phyloP scores from a whole-genome alignment of 1,140 invertebrate species.

The Piezodorus guildinii region DNA sequence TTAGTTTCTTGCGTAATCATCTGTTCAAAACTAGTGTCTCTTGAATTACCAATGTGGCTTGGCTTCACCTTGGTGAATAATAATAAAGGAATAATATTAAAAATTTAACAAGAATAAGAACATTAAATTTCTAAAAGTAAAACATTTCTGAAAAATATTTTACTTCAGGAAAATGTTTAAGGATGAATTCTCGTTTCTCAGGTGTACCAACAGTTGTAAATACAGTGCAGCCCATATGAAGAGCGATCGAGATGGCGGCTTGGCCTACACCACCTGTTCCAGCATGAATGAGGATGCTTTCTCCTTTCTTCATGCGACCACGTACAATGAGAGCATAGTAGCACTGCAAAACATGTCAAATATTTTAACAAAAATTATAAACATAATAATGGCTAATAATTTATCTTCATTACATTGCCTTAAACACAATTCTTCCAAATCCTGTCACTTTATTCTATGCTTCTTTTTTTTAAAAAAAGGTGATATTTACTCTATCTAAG shows the following conservation, averaged over 20 bases:
- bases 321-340: conserved; percentile 84
- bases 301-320: conserved; percentile 69
- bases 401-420: no score
- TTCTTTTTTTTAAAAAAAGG: no score
- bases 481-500: no score
- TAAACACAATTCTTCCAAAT: no score
- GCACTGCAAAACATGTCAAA: conserved; percentile 36
- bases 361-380: no score
- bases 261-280: conserved; percentile 93
- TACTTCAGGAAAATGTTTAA: conserved; percentile 60
- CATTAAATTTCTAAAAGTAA: background rate
- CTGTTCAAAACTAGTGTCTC: conserved; percentile 83
- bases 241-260: conserved; percentile 84
- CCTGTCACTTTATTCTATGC: no score
- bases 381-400: no score
- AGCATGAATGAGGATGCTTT: conserved; percentile 84
- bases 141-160: conserved; percentile 27
- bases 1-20: conserved; percentile 63
- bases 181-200: conserved; percentile 83
- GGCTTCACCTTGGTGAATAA: conserved; percentile 52
- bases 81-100: no score
- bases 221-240: conserved; percentile 66
- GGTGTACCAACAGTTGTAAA: conserved; percentile 79
- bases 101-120: background rate
- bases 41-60: conserved; percentile 79